Conservation (phyloP, 2,797 vertebrate genomes). For the Hippopotamyrus pictus region DNA sequence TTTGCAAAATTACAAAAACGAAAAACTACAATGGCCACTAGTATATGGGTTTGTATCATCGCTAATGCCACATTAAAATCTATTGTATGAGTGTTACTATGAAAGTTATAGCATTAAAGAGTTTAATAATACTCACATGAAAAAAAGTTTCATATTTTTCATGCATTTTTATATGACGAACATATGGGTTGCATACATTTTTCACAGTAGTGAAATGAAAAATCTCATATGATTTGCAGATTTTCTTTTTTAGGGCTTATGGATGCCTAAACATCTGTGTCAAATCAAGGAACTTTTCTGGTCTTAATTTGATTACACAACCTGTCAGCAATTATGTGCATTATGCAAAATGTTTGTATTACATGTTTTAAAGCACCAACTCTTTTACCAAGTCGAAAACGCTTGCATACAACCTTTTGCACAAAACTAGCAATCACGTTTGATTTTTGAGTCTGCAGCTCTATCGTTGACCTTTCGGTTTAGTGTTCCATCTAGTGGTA, state of each 20-base stretch:
- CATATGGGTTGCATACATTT: neutral
- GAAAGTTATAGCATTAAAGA: neutral
- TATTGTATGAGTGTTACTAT: neutral
- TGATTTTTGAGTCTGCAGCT: neutral
- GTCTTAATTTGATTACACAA: neutral
- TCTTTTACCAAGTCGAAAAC: neutral
- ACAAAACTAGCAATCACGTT: neutral
- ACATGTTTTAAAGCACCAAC: neutral
- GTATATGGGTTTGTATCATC: neutral
- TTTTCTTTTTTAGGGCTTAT: neutral
- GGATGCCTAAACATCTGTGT: neutral
- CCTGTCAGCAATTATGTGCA: neutral
- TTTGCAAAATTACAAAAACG: neutral
- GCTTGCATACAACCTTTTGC: neutral
- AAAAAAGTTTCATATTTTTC: neutral
- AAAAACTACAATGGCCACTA: neutral
- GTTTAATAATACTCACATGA: neutral
- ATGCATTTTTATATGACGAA: neutral
- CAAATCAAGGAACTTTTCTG: neutral
- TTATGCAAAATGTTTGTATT: neutral
- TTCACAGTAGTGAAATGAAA: neutral
- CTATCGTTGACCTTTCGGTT: neutral
- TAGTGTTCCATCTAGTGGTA: constrained; percentile 57
- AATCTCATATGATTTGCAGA: neutral
- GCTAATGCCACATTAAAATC: neutral